Evolutionary conservation across 2,113 vertebrate species (phyloP).

Genomic region (Willisornis vidua): DNA sequence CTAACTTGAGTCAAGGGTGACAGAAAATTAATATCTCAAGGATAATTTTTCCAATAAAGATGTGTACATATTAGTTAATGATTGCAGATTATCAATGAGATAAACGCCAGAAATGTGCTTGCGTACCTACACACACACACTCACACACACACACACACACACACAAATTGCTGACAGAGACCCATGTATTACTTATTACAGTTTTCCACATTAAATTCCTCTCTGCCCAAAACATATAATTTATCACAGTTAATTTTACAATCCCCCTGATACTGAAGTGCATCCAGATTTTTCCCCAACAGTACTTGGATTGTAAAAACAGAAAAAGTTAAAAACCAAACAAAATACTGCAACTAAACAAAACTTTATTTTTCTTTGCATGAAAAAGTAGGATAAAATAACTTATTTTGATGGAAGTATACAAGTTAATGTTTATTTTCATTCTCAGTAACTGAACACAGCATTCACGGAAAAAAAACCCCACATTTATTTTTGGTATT

Average conservation of each 20-base stretch:
- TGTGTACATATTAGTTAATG: neutral
- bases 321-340: neutral
- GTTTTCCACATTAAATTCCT: neutral
- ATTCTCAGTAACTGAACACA: neutral
- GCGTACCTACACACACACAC: fast-evolving
- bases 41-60: neutral
- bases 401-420: neutral
- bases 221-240: neutral
- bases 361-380: neutral
- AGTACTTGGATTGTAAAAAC: neutral
- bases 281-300: neutral
- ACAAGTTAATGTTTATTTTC: neutral
- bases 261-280: neutral
- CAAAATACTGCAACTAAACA: neutral
- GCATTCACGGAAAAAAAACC: neutral
- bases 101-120: neutral
- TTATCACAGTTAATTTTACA: neutral
- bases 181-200: neutral
- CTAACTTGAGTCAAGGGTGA: neutral
- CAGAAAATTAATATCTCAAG: neutral
- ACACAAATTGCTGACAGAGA: neutral
- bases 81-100: neutral
- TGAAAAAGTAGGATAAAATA: neutral
- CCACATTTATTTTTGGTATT: neutral
- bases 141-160: fast-evolving